Evolutionary conservation across 2,797 vertebrate genomes (phyloP).

Genomic region (Orestias chungarensis): DNA sequence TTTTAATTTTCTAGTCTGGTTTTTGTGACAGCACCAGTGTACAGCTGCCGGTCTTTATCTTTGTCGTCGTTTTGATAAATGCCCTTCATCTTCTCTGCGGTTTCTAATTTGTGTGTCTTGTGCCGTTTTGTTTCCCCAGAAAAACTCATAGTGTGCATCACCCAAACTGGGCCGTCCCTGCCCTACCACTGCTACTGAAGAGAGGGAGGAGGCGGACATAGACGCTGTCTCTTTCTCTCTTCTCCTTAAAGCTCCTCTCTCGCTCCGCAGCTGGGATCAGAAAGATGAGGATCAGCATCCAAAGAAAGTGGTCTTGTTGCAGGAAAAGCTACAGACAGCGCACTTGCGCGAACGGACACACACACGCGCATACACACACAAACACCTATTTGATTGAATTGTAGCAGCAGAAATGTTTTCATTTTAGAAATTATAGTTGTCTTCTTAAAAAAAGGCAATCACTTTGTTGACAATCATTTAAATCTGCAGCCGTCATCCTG

Average conservation of each 20-base stretch:
- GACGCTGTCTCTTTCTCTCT: conserved; percentile 14
- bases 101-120: conserved; percentile 13
- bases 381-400: conserved; percentile 51
- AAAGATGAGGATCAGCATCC: conserved; percentile 68
- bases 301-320: conserved; percentile 74
- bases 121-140: conserved; percentile 59
- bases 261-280: conserved; percentile 50
- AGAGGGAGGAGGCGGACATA: conserved; percentile 49
- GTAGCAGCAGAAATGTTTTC: conserved; percentile 75
- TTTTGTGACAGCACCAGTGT: conserved; percentile 44
- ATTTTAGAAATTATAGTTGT: conserved; percentile 71
- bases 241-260: conserved; percentile 11
- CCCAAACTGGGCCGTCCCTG: conserved; percentile 76
- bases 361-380: conserved; percentile 32
- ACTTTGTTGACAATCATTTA: conserved; percentile 79
- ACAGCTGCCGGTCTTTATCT: conserved; percentile 43
- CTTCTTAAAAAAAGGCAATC: conserved; percentile 75
- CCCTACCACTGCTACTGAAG: conserved; percentile 84
- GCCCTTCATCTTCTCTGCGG: no score
- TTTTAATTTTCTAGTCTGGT: background rate
- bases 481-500: conserved; percentile 59
- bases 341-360: conserved; percentile 35
- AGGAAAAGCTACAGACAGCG: conserved; percentile 43
- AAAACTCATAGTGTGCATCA: conserved; percentile 85
- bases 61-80: conserved; percentile 25